Percentiles rank a stretch among this genome's conserved stretches.
phyloP scores from a whole-genome alignment of 1,140 invertebrate species.

The Zaprionus camerounensis region DNA sequence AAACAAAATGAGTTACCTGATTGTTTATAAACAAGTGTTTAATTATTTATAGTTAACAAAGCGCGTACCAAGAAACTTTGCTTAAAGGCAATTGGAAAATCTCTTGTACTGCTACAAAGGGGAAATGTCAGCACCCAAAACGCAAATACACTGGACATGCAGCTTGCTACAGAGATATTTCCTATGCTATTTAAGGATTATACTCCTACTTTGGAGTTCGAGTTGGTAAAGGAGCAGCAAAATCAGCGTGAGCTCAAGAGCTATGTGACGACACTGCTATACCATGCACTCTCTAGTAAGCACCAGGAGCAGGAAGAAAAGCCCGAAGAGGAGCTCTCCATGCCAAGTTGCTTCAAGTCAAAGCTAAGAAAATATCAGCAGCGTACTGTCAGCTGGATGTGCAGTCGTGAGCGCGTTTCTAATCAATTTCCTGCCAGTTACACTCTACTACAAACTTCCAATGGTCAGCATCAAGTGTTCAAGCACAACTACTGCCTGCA shows the following conservation, averaged over 20 bases:
- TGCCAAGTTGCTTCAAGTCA: slow-evolving; percentile 66
- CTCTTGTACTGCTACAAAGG: slow-evolving; percentile 23
- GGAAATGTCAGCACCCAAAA: neutral
- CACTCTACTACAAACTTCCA: slow-evolving; percentile 35
- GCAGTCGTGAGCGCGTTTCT: slow-evolving; percentile 85
- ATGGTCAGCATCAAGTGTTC: slow-evolving; percentile 61
- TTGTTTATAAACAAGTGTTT: neutral
- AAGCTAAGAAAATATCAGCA: slow-evolving; percentile 88
- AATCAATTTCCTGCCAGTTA: slow-evolving; percentile 53
- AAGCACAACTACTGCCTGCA: slow-evolving; percentile 84
- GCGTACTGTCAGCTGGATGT: slow-evolving; percentile 89
- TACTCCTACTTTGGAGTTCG: slow-evolving; percentile 49
- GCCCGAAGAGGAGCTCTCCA: neutral
- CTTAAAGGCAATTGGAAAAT: slow-evolving; percentile 16
- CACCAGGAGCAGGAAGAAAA: slow-evolving; percentile 34
- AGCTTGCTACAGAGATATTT: slow-evolving; percentile 49
- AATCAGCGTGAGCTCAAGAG: slow-evolving; percentile 60
- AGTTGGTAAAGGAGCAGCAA: slow-evolving; percentile 51
- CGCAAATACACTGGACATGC: slow-evolving; percentile 36
- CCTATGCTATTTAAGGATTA: slow-evolving; percentile 61
- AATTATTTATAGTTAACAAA: slow-evolving; percentile 24
- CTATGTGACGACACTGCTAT: slow-evolving; percentile 71
- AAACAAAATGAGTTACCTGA: neutral
- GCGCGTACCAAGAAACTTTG: slow-evolving; percentile 42
- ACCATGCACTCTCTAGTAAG: slow-evolving; percentile 58